Conservation (phyloP, 2,113 vertebrate genomes). For the Pelodiscus sinensis region DNA sequence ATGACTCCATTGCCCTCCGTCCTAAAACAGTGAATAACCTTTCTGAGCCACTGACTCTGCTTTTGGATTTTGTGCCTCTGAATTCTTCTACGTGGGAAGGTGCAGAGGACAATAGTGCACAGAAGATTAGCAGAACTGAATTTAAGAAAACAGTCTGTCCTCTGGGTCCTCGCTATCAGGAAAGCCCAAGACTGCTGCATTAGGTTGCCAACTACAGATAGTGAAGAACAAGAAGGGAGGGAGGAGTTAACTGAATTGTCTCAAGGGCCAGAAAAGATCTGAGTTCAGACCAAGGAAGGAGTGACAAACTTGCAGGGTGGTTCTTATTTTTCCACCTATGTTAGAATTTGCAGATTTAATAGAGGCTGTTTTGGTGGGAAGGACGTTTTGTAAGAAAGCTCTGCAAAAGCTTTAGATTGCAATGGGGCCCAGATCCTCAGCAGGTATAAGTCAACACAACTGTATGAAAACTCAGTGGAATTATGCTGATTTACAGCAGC, state of each 20-base stretch:
- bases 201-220: constrained; percentile 39
- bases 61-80: constrained; percentile 3
- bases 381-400: constrained; percentile 16
- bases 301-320: background rate
- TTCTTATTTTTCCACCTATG: background rate
- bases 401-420: background rate
- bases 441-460: background rate
- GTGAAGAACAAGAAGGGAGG: constrained; percentile 28
- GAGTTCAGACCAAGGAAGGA: constrained; percentile 26
- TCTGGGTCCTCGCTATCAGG: background rate
- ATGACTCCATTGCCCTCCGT: background rate
- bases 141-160: background rate
- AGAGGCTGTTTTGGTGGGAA: background rate
- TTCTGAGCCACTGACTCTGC: background rate
- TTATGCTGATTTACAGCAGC: background rate
- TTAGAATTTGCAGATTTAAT: constrained; percentile 16
- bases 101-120: background rate
- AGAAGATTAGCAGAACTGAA: background rate
- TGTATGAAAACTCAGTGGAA: background rate
- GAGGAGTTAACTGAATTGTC: constrained; percentile 50
- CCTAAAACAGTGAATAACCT: background rate
- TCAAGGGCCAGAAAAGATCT: constrained; percentile 11
- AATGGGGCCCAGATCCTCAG: background rate
- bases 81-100: background rate
- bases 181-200: constrained; percentile 40